phyloP scores from a whole-genome alignment of 2,888 invertebrate species.

The Furcula furcula region DNA sequence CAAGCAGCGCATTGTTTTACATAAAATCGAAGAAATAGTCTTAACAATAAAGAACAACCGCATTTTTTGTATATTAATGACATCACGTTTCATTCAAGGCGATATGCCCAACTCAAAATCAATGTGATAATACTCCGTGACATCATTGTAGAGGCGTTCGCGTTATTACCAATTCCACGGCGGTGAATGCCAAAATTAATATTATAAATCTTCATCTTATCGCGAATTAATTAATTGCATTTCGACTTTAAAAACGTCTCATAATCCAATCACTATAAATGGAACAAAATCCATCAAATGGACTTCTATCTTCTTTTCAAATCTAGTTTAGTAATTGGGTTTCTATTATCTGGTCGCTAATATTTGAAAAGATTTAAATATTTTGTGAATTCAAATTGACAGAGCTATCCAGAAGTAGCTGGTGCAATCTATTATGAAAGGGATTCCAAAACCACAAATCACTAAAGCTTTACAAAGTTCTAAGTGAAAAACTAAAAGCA shows the following conservation, averaged over 20 bases:
- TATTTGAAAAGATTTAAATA: too few species aligned
- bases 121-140: conserved; percentile 48
- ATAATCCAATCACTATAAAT: conserved; percentile 31
- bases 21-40: too few species aligned
- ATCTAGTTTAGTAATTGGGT: neutral
- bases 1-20: too few species aligned
- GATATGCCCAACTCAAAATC: conserved; percentile 23
- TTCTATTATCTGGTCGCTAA: too few species aligned
- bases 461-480: too few species aligned
- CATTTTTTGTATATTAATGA: conserved; percentile 29
- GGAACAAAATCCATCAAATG: conserved; percentile 23
- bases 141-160: conserved; percentile 41
- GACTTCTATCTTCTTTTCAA: conserved; percentile 11
- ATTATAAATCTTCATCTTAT: conserved; percentile 38
- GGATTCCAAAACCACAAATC: too few species aligned
- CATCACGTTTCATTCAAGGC: conserved; percentile 39
- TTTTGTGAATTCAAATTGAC: too few species aligned
- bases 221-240: conserved; percentile 40
- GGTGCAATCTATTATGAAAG: too few species aligned
- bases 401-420: too few species aligned
- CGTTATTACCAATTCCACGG: conserved; percentile 63
- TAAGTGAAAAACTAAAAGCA: too few species aligned
- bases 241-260: conserved; percentile 26
- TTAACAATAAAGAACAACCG: conserved; percentile 10
- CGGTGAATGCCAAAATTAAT: conserved; percentile 28